Base-by-base conservation (phyloP, 2,888 invertebrate genomes). In the Chrysotoxum bicinctum region DNA sequence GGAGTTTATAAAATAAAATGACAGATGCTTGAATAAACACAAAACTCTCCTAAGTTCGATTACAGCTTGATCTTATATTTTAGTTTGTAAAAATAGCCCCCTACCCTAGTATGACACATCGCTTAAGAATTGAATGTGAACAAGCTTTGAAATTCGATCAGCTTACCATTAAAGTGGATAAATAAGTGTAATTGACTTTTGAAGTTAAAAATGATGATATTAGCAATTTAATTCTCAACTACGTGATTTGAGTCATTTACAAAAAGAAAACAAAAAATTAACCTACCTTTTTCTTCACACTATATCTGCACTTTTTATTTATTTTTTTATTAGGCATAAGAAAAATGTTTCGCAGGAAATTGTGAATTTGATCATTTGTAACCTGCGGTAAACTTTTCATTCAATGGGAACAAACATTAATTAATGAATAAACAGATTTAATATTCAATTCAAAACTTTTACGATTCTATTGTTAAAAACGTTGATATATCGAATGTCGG, bases 161-260 rank as follows among this genome's bases (percentile, higher is more conserved):
- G 32, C 19, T 43, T 19, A 23, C 5, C n/a, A 45, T 9, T 26
- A 12, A 26, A 62, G 6, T 48, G 32, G 30, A 58, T 21, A 37
- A 12, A 58, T 9, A 30, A 19, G 16, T 54, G 54, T 54, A 54
- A 54, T 54, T 54, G 54, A 16, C 30, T 54, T 54, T 43, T 26
- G 8, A 45, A 12, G 26, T 35, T n/a, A 19, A 14, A 72, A 73
- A 26, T 66, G 73, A 64, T 79, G 58, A 79, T 37, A 26, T n/a
- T 21, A 23, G 78, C 66, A 60, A 40, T 66, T 79, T 60, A 4
- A 32, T 12, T 64, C 16, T 19, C 3, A 45, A 64, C 72, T 72
- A 78, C 78, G 70, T 77, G 77, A 45, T 72, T 72, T 52, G 35
- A 72, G 62, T 72, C 62, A 78, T 40, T 56, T 9, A 52, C 32